Evolutionary conservation across 2,797 vertebrate species (phyloP), one percentile per base, ranked within the genome.

Genomic region (Botia almorhae): DNA sequence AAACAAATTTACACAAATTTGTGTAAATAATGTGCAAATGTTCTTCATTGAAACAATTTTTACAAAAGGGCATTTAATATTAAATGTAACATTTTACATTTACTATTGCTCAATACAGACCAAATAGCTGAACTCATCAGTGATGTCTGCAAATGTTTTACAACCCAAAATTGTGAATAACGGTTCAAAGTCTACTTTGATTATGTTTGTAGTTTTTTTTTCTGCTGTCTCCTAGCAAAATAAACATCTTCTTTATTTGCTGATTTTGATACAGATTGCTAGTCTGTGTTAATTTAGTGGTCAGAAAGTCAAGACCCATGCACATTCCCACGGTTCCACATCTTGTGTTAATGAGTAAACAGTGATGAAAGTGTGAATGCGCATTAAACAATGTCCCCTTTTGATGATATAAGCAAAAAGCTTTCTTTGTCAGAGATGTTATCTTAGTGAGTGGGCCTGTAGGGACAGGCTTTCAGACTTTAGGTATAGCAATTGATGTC

Each of bases 201-300:
- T 51, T 51, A 14, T 61, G 7, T 63, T 63, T 33, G 26, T 16
- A 16, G 13, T 60, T 63, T 29, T 12, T 29, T 2, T 12, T 33
- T 2, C 50, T 16, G 50, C 50, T 51, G 50, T 51, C 14, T 51
- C 50, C 13, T 7, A 16, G 13, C 13, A 33, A 63, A 61, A 61
- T 61, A 14, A 61, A 61, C 23, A 33, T 63, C 60, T 33, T 16
- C 13, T 63, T 63, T 63, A 63, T 63, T 63, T 17, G 60, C 33
- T 63, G 13, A 33, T 63, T 63, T 60, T 29, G 58, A 60, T 60
- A 33, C 26, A 63, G 17, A 29, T 13, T 33, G 26, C 26, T 13
- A 33, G 13, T 17, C 5, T 23, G 60, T 16, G 5, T 63, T 63
- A 16, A 29, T 63, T 63, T 6, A 29, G 12, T 6, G 6, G 13